These are phyloP conservation scores for Brachionus koreanus DNA, from an alignment of 1,140 invertebrate species.

Conservation along the genomic window DNA sequence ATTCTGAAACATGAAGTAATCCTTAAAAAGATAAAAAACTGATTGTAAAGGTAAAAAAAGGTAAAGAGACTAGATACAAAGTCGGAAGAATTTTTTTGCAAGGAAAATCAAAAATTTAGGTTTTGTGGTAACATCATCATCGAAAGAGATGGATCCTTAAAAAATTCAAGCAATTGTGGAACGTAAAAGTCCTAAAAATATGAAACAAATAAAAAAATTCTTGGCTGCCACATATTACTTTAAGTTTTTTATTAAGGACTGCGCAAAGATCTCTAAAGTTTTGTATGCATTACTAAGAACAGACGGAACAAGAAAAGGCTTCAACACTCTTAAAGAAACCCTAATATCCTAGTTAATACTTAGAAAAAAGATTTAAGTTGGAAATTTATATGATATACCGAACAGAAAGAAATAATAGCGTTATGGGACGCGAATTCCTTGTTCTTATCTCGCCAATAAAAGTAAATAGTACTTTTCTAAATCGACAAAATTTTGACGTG, in stretches of 20 bases:
- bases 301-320: not conserved
- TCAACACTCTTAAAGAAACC: not conserved
- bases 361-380: not conserved
- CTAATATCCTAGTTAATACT: not conserved
- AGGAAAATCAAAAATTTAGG: not conserved
- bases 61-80: no score
- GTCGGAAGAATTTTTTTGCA: no score
- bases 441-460: conserved; percentile 11
- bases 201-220: not conserved
- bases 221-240: conserved; percentile 35
- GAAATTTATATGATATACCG: conserved; percentile 1
- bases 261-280: not conserved
- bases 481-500: conserved; percentile 19
- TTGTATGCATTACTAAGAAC: not conserved
- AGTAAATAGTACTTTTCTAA: conserved; percentile 6
- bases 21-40: no score
- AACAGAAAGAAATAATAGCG: not conserved
- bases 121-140: not conserved
- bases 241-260: conserved; percentile 45
- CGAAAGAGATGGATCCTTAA: not conserved
- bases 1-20: no score
- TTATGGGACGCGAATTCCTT: not conserved
- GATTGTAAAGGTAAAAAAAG: no score
- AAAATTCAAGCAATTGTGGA: not conserved
- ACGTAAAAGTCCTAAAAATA: not conserved